phyloP scores from a whole-genome alignment of 2,888 invertebrate species.

The Tethea ocularis region DNA sequence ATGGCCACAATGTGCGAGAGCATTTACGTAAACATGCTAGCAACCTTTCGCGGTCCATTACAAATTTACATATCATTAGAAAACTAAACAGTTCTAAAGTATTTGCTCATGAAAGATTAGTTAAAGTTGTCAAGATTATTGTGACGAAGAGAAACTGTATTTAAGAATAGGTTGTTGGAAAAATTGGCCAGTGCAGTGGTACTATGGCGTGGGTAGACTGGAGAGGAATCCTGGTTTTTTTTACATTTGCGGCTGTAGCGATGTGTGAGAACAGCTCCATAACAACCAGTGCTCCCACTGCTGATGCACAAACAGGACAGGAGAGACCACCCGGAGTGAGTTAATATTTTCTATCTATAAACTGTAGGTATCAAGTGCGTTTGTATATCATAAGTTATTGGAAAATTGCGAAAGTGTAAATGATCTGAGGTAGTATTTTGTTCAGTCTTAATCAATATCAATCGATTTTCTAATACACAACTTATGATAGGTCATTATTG shows the following conservation, averaged over 20 bases:
- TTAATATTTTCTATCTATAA: neutral
- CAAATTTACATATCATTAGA: slow-evolving; percentile 3
- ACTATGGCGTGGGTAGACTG: neutral
- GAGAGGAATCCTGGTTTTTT: neutral
- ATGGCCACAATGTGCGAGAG: neutral
- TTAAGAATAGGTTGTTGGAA: slow-evolving; percentile 6
- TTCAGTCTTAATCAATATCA: no score
- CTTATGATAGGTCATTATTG: no score
- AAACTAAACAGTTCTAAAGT: neutral
- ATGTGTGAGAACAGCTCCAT: neutral
- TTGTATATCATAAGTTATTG: no score
- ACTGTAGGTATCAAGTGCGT: neutral
- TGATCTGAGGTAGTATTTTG: no score
- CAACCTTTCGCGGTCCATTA: slow-evolving; percentile 5
- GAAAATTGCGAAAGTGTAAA: no score
- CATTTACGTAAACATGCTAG: neutral
- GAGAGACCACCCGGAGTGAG: neutral
- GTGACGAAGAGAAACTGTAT: neutral
- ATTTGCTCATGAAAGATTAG: slow-evolving; percentile 2
- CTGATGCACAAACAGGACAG: neutral
- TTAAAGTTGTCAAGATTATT: neutral
- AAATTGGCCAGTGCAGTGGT: neutral
- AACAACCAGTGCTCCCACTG: neutral
- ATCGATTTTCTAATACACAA: no score
- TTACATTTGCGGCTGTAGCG: neutral